phyloP scores from a whole-genome alignment of 2,113 vertebrate genomes.

The Ancistrus triradiatus region DNA sequence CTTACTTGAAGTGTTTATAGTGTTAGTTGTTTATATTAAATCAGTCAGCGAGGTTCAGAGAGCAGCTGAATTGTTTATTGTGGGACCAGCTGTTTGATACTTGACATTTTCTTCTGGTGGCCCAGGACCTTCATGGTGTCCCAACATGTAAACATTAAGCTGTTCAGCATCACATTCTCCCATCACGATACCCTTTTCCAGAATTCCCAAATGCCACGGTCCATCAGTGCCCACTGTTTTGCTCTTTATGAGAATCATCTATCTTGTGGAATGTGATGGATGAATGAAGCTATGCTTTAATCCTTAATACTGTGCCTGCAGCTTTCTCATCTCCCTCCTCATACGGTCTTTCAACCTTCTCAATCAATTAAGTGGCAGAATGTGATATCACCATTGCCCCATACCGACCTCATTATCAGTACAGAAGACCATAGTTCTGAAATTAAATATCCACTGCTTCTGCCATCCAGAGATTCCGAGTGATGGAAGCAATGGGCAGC shows the following conservation, averaged over 20 bases:
- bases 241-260: constrained; percentile 20
- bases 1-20: no score
- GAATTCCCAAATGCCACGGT: background rate
- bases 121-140: no score
- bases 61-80: no score
- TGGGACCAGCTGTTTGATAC: no score
- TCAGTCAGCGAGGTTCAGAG: no score
- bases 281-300: constrained; percentile 6
- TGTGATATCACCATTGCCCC: background rate
- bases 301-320: constrained; percentile 8
- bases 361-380: constrained; percentile 14
- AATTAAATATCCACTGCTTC: background rate
- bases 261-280: constrained; percentile 1
- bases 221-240: constrained; percentile 1
- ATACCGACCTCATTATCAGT: background rate
- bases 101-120: no score
- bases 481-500: background rate
- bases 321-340: constrained; percentile 7
- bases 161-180: constrained; percentile 1
- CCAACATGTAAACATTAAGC: background rate
- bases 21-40: no score
- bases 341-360: constrained; percentile 20
- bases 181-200: no score
- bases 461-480: background rate
- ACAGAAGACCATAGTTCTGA: background rate